Conservation (phyloP, 2,888 invertebrate species). For the Allacma fusca region DNA sequence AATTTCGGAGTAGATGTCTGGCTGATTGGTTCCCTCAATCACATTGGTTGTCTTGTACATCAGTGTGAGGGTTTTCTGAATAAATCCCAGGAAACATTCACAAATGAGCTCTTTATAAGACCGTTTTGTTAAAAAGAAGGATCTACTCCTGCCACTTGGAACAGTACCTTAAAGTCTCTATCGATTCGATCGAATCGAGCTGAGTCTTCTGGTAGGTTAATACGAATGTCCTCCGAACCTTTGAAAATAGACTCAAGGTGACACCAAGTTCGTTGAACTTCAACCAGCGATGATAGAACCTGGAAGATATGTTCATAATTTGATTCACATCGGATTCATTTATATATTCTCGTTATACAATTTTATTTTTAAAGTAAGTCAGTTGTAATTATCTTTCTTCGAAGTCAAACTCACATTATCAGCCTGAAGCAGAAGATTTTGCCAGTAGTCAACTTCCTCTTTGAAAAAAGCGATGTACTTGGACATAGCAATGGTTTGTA, state of each 20-base stretch:
- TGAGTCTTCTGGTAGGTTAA: constrained; percentile 92
- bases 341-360: neutral
- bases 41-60: constrained; percentile 87
- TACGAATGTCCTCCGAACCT: constrained; percentile 95
- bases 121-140: too few species aligned
- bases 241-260: constrained; percentile 97
- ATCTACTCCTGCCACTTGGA: too few species aligned
- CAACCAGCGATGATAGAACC: constrained; percentile 72
- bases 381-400: neutral
- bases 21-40: constrained; percentile 86
- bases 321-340: too few species aligned
- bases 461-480: constrained; percentile 94
- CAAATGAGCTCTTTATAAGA: too few species aligned
- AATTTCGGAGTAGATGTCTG: constrained; percentile 79
- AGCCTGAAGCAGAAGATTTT: constrained; percentile 87
- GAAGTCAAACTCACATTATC: constrained; percentile 67
- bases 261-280: constrained; percentile 96
- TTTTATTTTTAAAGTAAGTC: neutral
- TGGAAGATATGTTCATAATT: constrained; percentile 68
- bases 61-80: constrained; percentile 77
- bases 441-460: constrained; percentile 94
- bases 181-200: constrained; percentile 91
- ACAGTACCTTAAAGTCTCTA: constrained; percentile 85
- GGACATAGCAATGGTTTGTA: constrained; percentile 96
- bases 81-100: too few species aligned